Percentiles rank a stretch among this genome's conserved stretches.
Conservation (phyloP, 2,113 vertebrate genomes). For the Anoplopoma fimbria region DNA sequence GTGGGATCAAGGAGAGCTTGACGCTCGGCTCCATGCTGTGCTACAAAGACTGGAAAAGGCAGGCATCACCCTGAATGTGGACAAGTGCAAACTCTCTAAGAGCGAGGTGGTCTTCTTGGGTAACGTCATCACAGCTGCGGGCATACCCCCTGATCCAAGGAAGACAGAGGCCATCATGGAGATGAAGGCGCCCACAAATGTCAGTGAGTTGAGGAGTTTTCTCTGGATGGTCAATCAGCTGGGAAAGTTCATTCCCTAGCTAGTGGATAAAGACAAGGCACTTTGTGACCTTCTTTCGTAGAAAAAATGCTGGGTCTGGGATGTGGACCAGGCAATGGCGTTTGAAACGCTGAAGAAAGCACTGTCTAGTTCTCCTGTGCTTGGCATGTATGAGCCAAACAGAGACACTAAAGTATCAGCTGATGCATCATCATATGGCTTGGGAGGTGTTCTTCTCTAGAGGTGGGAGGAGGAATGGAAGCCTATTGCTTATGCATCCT, state of each 20-base stretch:
- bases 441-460: constrained; percentile 37
- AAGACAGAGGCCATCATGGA: constrained; percentile 29
- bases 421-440: constrained; percentile 14
- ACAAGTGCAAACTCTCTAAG: constrained; percentile 24
- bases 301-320: constrained; percentile 35
- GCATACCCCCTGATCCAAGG: constrained; percentile 24
- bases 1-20: constrained; percentile 27
- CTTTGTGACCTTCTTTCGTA: constrained; percentile 16
- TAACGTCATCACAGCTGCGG: neutral
- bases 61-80: constrained; percentile 31
- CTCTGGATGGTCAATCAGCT: constrained; percentile 51
- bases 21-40: constrained; percentile 11
- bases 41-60: constrained; percentile 26
- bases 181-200: neutral
- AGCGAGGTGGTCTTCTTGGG: constrained; percentile 27
- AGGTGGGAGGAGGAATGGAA: neutral
- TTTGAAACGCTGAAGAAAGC: neutral
- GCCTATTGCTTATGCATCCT: constrained; percentile 22
- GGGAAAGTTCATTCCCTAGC: constrained; percentile 40
- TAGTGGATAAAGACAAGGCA: constrained; percentile 35
- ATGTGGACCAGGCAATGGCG: neutral
- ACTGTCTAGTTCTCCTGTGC: neutral
- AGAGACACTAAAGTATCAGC: constrained; percentile 37
- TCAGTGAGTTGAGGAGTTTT: constrained; percentile 12
- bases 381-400: constrained; percentile 36